A percentile compares a stretch with the other conserved stretches of the same genome.
Evolutionary conservation across 2,888 invertebrate species (phyloP).

Genomic region (Pseudococcus jackbeardsleyi): DNA sequence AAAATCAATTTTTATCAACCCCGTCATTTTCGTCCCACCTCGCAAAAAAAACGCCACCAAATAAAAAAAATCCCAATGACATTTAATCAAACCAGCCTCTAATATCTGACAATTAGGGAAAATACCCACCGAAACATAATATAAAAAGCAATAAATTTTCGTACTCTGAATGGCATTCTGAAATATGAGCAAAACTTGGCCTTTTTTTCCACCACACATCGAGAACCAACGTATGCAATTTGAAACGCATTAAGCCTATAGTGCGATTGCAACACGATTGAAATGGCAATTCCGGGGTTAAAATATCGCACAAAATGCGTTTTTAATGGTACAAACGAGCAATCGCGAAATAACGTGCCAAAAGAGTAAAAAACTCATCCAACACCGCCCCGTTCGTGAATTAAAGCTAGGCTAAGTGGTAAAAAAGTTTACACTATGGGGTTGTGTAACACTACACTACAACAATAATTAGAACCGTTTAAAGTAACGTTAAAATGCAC

Average conservation of each 20-base stretch:
- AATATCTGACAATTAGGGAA: neutral
- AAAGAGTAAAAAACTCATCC: slow-evolving; percentile 1
- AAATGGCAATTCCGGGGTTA: slow-evolving; percentile 27
- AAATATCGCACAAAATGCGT: slow-evolving; percentile 31
- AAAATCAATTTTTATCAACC: neutral
- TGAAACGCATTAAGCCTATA: slow-evolving; percentile 32
- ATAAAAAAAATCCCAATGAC: neutral
- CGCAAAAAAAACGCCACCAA: no score
- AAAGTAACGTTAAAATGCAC: neutral
- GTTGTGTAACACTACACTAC: neutral
- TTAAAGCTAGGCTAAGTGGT: neutral
- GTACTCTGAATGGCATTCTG: neutral
- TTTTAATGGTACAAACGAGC: slow-evolving; percentile 40
- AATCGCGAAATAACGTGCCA: slow-evolving; percentile 36
- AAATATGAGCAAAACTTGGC: neutral
- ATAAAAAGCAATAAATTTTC: slow-evolving; percentile 16
- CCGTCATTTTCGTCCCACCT: no score
- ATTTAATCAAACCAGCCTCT: neutral
- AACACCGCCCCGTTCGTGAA: neutral
- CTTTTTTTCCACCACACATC: neutral
- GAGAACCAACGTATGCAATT: slow-evolving; percentile 3
- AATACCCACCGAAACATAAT: neutral
- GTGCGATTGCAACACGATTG: slow-evolving; percentile 25
- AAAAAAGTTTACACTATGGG: neutral
- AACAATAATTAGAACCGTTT: neutral